Evolutionary conservation across 2,113 vertebrate species (phyloP).

Genomic region (Malurus melanocephalus): DNA sequence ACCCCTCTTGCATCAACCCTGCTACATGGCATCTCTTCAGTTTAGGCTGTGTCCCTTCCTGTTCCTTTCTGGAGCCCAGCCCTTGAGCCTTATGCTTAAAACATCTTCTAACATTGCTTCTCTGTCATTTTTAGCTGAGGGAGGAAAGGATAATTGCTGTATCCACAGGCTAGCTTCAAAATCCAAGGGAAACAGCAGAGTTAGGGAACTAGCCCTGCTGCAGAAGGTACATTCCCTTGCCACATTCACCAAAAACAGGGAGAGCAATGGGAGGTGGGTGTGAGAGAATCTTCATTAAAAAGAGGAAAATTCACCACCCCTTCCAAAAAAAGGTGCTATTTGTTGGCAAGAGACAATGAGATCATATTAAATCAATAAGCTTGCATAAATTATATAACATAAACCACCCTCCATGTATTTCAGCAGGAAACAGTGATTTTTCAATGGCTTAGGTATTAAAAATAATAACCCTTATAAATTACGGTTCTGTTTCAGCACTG

Average conservation of each 20-base stretch:
- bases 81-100: neutral
- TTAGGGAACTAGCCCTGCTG: neutral
- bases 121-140: neutral
- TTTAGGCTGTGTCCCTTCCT: neutral
- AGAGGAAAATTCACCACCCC: neutral
- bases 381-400: neutral
- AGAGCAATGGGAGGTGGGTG: neutral
- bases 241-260: neutral
- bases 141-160: neutral
- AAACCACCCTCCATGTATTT: neutral
- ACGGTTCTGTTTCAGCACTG: neutral
- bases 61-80: neutral
- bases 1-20: neutral
- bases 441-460: neutral
- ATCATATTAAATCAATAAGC: neutral
- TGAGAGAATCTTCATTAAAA: neutral
- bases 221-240: neutral
- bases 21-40: neutral
- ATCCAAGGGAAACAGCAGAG: neutral
- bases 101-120: neutral
- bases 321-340: neutral
- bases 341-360: neutral
- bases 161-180: neutral
- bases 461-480: neutral
- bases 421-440: neutral